Percentiles rank a stretch among this genome's conserved stretches.
These are phyloP conservation scores for Molanna angustata DNA, from an alignment of 2,888 invertebrate species.

Conservation along the genomic window DNA sequence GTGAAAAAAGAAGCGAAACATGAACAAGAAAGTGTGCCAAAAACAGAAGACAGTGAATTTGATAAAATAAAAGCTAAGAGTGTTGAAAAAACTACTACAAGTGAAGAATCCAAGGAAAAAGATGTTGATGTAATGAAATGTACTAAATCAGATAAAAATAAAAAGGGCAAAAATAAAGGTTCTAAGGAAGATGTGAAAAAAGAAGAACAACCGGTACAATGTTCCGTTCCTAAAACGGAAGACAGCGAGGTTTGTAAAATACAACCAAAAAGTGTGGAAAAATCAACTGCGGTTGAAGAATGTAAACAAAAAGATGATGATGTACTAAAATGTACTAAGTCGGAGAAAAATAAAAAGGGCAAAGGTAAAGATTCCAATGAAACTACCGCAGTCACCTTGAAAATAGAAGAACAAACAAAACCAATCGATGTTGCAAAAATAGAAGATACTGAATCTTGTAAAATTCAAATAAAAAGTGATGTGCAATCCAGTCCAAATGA, in stretches of 20 bases:
- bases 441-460: slow-evolving; percentile 8
- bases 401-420: slow-evolving; percentile 12
- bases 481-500: neutral
- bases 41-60: slow-evolving; percentile 6
- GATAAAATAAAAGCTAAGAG: slow-evolving; percentile 9
- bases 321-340: slow-evolving; percentile 47
- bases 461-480: slow-evolving; percentile 6
- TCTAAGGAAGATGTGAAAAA: slow-evolving; percentile 10
- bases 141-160: slow-evolving; percentile 42
- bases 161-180: slow-evolving; percentile 14
- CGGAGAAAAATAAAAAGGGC: slow-evolving; percentile 32
- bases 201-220: slow-evolving; percentile 5
- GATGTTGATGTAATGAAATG: slow-evolving; percentile 43
- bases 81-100: slow-evolving; percentile 16
- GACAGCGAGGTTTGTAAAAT: slow-evolving; percentile 5
- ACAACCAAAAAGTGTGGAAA: slow-evolving; percentile 18
- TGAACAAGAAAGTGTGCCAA: slow-evolving; percentile 3
- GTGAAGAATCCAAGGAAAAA: slow-evolving; percentile 49
- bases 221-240: neutral
- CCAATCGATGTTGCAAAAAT: neutral
- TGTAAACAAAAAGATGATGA: slow-evolving; percentile 48
- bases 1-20: slow-evolving; percentile 11
- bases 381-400: slow-evolving; percentile 15
- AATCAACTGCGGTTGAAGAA: slow-evolving; percentile 36
- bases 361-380: slow-evolving; percentile 10